Evolutionary conservation across 1,140 invertebrate species (phyloP).

Genomic region (Pseudomyrmex concolor): DNA sequence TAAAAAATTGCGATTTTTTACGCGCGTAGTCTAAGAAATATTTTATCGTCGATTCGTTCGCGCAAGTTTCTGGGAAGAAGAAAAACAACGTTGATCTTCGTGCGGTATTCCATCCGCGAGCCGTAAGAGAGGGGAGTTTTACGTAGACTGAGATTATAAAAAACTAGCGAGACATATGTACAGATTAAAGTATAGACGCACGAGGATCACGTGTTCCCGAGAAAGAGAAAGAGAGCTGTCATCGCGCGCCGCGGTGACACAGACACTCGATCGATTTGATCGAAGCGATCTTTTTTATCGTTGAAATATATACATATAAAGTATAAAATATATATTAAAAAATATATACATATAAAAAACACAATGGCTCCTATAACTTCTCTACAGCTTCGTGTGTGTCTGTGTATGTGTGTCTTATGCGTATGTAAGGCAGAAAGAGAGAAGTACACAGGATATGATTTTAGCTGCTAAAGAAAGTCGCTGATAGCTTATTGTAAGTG

Average conservation of each 20-base stretch:
- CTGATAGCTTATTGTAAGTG: conserved; percentile 40
- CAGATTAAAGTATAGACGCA: conserved; percentile 22
- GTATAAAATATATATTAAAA: conserved; percentile 50
- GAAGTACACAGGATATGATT: conserved; percentile 25
- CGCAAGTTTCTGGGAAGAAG: not conserved
- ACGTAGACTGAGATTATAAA: conserved; percentile 9
- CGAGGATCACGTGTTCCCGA: conserved; percentile 41
- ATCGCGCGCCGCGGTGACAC: conserved; percentile 18
- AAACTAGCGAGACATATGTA: not conserved
- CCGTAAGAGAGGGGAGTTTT: not conserved
- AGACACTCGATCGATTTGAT: conserved; percentile 42
- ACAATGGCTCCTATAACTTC: conserved; percentile 67
- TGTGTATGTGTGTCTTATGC: too few species aligned
- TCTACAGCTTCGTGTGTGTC: conserved; percentile 51
- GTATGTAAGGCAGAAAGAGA: not conserved
- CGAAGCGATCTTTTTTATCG: conserved; percentile 64
- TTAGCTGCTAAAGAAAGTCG: conserved; percentile 35
- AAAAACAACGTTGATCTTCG: conserved; percentile 40
- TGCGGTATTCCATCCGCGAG: not conserved
- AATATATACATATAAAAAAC: conserved; percentile 34
- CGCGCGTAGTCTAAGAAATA: conserved; percentile 9
- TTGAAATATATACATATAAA: conserved; percentile 65
- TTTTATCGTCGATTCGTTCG: conserved; percentile 36
- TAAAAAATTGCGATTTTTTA: not conserved
- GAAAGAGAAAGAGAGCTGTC: not conserved